phyloP scores from a whole-genome alignment of 2,797 vertebrate species.

The Malurus splendens region DNA sequence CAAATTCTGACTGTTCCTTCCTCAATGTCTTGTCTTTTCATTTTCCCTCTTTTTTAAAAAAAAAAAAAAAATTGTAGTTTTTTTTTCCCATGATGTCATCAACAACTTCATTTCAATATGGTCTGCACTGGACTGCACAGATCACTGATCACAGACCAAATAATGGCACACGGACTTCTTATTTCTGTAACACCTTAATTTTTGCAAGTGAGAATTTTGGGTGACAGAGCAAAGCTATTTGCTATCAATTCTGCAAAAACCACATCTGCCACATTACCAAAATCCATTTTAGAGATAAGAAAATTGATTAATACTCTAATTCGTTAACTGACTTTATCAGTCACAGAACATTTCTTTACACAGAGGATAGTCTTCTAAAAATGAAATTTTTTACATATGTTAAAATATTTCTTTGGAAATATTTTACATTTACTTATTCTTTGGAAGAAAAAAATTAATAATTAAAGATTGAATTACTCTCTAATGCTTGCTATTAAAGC shows the following conservation, averaged over 20 bases:
- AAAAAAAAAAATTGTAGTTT: not conserved
- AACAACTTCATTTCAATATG: conserved; percentile 43
- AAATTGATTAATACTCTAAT: conserved; percentile 70
- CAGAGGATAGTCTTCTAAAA: conserved; percentile 27
- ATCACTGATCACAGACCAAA: conserved; percentile 3
- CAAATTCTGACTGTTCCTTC: not conserved
- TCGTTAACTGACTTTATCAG: conserved; percentile 61
- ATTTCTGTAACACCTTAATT: conserved; percentile 49
- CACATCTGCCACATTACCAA: conserved; percentile 60
- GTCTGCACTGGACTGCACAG: conserved; percentile 36
- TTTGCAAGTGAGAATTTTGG: conserved; percentile 66
- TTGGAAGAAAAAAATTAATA: not conserved
- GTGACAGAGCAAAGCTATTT: conserved; percentile 68
- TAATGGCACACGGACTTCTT: conserved; percentile 56
- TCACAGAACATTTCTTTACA: conserved; percentile 46
- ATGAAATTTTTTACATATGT: conserved; percentile 9
- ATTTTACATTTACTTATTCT: not conserved
- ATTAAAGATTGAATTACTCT: not conserved
- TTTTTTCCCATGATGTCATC: conserved; percentile 20
- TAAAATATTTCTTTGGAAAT: not conserved
- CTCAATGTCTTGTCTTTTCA: not conserved
- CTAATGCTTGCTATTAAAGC: not conserved
- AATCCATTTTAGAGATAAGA: conserved; percentile 59
- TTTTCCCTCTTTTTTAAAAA: not conserved
- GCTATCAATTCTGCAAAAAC: conserved; percentile 69